These are phyloP conservation scores for Hyphantria cunea DNA, from an alignment of 1,140 invertebrate species.

Conservation along the genomic window DNA sequence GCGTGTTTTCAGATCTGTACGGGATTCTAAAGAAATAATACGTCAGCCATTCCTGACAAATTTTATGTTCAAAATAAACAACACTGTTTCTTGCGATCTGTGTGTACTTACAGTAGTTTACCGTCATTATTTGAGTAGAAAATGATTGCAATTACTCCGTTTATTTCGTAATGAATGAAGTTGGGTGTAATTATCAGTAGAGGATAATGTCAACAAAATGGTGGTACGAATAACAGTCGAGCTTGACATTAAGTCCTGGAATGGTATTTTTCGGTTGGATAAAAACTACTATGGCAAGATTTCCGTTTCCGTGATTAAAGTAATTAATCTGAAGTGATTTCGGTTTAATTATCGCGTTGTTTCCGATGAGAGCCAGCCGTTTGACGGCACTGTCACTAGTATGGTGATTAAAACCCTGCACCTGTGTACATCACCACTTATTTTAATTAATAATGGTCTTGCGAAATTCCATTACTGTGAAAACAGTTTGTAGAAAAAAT, in stretches of 20 bases:
- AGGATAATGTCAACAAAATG: constrained; percentile 13
- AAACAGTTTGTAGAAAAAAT: no score
- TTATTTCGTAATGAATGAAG: constrained; percentile 10
- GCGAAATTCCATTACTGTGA: no score
- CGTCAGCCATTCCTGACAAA: constrained; percentile 13
- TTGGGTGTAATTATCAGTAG: constrained; percentile 16
- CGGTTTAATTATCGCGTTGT: constrained; percentile 61
- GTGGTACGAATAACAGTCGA: constrained; percentile 25
- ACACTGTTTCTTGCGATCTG: not conserved
- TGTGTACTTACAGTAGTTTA: not conserved
- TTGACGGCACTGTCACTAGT: constrained; percentile 16
- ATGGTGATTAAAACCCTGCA: not conserved
- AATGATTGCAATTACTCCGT: constrained; percentile 7
- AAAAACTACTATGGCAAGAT: constrained; percentile 52
- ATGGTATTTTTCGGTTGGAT: constrained; percentile 47
- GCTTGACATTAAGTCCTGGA: constrained; percentile 54
- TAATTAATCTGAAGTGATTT: constrained; percentile 67
- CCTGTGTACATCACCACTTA: not conserved
- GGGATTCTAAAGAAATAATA: constrained; percentile 12
- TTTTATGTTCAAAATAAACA: constrained; percentile 16
- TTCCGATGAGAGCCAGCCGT: constrained; percentile 54
- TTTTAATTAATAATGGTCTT: not conserved
- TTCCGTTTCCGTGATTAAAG: constrained; percentile 76
- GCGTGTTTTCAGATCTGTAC: not conserved
- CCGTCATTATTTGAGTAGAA: not conserved